Base-by-base conservation (phyloP, 2,888 invertebrate genomes). In the Crematogaster levior region DNA sequence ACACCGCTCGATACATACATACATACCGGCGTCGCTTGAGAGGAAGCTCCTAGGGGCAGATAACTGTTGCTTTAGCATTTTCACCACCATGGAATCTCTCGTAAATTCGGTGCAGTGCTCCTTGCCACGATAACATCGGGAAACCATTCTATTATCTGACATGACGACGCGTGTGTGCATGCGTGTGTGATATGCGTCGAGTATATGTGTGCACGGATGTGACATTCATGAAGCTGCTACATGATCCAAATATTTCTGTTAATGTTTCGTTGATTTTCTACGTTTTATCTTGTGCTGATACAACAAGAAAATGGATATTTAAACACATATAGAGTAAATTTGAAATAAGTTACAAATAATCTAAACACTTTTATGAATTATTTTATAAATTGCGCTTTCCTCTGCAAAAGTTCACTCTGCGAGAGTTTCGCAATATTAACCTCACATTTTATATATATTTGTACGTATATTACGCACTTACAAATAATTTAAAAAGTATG, bases 51-150 rank as follows among this genome's bases (percentile, higher is more conserved):
- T 24, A 27, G 24, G 53, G 72, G 46, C 65, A 82, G 83, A 82
- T 86, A 85, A 90, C 89, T 85, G 87, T 90, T 88, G 90, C 89
- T 88, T 83, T 84, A 88, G 81, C 85, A 81, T 90, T 90, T 89
- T 88, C 87, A 83, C 82, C 90, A 83, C 83, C 84, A 82, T 83
- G 43, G 83, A 82, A 87, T 89, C 85, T 85, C 89, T 86, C 86
- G 85, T 88, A 86, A 89, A 89, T 89, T 89, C 79, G 66, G 63
- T 65, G 77, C 75, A 60, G 72, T 82, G 84, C 82, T 79, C 53
- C 82, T 66, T 81, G 61, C 70, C 77, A 63, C 84, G 89, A 90
- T 86, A 84, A 83, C 86, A 89, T 87, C 90, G 81, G 43, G 81
- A 87, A 85, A 70, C 85, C 85, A 83, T 90, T 87, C 84, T 84